Evolutionary conservation across 23 tunicate species (phyloP), one percentile per base, ranked within the genome.

Genomic region (Trididemnum clinides): DNA sequence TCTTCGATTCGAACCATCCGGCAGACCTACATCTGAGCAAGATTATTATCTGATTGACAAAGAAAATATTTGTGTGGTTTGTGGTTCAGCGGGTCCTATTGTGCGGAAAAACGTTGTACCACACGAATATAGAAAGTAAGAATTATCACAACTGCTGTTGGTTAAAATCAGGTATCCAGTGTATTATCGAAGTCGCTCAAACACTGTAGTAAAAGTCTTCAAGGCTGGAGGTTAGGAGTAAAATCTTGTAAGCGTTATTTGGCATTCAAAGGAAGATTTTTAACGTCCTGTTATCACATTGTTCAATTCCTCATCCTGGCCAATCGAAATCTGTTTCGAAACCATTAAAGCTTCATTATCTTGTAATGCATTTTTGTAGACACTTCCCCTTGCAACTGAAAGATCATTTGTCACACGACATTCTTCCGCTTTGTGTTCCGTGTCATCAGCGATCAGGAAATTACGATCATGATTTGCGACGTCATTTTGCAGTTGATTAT

Each of bases 21-120:
- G 96, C 10, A 63, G 96, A 44, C 93, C 96, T 23, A 59, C 65
- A 2, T 74, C 88, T 20, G 72, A 90, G 10, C 32, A 76, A 27
- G 96, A 96, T 64, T 96, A 88, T 50, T 88, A 96, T 72, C 73
- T 91, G 22, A 31, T 57, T 3, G 96, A 96, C 35, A 96, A 91
- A 57, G 88, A 88, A 33, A 96, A 96, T 65, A 79, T 74, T 62
- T 96, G 99, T 74, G 99, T 96, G 25, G 99, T 96, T 21, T 96
- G 99, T 74, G 93, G 93, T 0, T 34, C 73, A 10, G 33, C 38
- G 29, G 90, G 77, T 4, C 34, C 88, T 1, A 83, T 90, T 64
- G 90, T 91, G 64, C 66, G 93, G 21, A 96, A 96, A 64, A 96
- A 96, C 59, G 83, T 96, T 18, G 85, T 96, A 0, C 99, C 99